Evolutionary conservation across 2,888 invertebrate species (phyloP), one percentile per base, ranked within the genome.

Genomic region (Dryobota labecula): DNA sequence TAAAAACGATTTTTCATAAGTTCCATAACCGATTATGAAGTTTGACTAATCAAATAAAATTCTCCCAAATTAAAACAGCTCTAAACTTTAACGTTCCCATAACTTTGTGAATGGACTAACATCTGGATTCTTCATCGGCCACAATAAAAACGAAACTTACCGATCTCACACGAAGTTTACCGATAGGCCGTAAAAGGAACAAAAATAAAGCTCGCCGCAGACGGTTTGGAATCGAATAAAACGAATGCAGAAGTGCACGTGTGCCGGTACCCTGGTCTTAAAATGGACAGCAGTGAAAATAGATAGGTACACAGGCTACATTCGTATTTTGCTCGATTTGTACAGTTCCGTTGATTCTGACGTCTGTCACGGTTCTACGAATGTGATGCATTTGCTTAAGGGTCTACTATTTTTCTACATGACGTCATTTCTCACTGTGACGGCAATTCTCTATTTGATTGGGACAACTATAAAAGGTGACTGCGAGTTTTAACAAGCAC

Each of bases 141-240:
- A 89, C 88, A 89, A 89, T 90, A 90, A 90, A 90, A 88, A 84
- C 73, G 82, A 85, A 85, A 81, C 76, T 83, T 71, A 65, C 75
- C 79, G 92, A 92, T 91, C 94, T 89, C 94, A 93, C 94, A 91
- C 91, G 90, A 87, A 89, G 94, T 83, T 90, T 85, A 87, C 90
- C 90, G 89, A 90, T 90, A 88, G 81, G 86, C 86, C 88, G 87
- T 91, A 90, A 91, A 92, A 87, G 70, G 85, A 87, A 89, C 85
- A 87, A 89, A 91, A 92, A 93, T 92, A 85, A 85, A 83, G 76
- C 58, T 82, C 72, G 64, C 75, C 70, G 53, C 85, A 85, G 84
- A 87, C 87, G 76, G 81, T 79, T 77, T 78, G 82, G 73, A 85
- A 86, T 84, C 80, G 86, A 88, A 89, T 84, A 88, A 89, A 88